A percentile compares a stretch with the other conserved stretches of the same genome.
Evolutionary conservation across 2,113 vertebrate species (phyloP).

Genomic region (Python bivittatus): DNA sequence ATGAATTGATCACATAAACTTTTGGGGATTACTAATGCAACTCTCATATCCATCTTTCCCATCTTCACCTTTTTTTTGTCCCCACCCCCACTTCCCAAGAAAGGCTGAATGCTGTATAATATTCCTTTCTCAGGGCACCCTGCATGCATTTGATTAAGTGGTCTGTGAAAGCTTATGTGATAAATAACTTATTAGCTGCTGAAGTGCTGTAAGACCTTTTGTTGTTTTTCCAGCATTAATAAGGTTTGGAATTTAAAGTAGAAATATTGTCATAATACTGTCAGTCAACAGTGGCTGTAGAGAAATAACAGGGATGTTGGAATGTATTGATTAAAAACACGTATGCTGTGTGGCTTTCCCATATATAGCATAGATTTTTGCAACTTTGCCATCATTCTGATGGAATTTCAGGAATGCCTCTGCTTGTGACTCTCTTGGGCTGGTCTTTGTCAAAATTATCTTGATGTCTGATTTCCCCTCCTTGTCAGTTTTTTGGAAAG

Average conservation of each 20-base stretch:
- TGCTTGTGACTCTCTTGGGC: not conserved
- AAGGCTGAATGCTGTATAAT: not conserved
- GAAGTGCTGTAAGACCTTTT: not conserved
- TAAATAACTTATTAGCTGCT: not conserved
- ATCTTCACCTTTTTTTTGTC: not conserved
- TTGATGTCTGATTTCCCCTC: not conserved
- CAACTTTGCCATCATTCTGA: not conserved
- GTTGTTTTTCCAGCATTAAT: not conserved
- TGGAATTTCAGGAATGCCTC: conserved; percentile 35
- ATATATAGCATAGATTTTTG: conserved; percentile 5
- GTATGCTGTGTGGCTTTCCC: conserved; percentile 34
- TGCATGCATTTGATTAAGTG: not conserved
- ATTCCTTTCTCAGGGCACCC: not conserved
- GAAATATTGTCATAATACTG: conserved; percentile 7
- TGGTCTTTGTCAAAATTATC: not conserved
- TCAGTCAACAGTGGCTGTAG: conserved; percentile 31
- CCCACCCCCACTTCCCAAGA: not conserved
- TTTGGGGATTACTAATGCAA: not conserved
- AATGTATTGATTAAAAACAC: conserved; percentile 58
- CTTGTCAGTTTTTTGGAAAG: not conserved
- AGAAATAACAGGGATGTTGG: conserved; percentile 38
- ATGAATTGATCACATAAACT: not conserved
- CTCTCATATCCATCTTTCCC: not conserved
- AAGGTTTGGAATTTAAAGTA: not conserved
- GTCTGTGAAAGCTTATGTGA: not conserved